These are phyloP conservation scores for Arbacia lixula DNA, from an alignment of 53 echinoderm and acorn worm genomes.

Conservation along the genomic window DNA sequence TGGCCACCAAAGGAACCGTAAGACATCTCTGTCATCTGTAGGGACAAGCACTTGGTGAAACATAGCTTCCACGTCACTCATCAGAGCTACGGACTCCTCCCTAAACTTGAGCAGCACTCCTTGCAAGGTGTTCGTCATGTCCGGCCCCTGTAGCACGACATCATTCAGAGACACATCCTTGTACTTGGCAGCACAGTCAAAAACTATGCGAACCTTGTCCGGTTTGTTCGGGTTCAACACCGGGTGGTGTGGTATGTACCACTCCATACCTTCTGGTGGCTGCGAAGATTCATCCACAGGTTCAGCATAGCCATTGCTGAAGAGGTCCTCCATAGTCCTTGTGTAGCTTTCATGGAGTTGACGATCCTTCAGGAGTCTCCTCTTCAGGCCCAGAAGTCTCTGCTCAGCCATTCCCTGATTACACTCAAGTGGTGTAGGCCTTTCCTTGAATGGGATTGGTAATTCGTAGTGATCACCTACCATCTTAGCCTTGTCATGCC, in stretches of 20 bases:
- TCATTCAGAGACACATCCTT: constrained; percentile 56
- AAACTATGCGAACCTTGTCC: constrained; percentile 28
- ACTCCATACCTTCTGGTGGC: background rate
- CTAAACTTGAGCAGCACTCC: constrained; percentile 56
- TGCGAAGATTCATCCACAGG: background rate
- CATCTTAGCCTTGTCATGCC: background rate
- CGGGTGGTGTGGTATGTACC: constrained; percentile 40
- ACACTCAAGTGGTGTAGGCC: no score
- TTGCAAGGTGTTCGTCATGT: constrained; percentile 47
- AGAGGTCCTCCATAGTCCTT: background rate
- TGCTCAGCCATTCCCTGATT: no score
- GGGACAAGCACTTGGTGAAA: constrained; percentile 62
- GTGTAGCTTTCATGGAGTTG: no score
- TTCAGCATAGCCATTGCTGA: no score
- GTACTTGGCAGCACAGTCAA: constrained; percentile 26
- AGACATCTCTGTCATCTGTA: constrained; percentile 51
- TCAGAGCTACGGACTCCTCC: constrained; percentile 46
- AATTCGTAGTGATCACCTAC: no score
- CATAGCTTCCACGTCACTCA: constrained; percentile 46
- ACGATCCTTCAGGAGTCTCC: no score
- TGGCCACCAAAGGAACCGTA: constrained; percentile 77
- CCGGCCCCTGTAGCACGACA: no score
- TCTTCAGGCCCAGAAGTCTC: no score
- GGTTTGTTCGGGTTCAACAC: constrained; percentile 25
- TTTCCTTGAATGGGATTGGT: no score